These are phyloP conservation scores for Etheostoma perlongum DNA, from an alignment of 2,797 vertebrate genomes.

Conservation along the genomic window DNA sequence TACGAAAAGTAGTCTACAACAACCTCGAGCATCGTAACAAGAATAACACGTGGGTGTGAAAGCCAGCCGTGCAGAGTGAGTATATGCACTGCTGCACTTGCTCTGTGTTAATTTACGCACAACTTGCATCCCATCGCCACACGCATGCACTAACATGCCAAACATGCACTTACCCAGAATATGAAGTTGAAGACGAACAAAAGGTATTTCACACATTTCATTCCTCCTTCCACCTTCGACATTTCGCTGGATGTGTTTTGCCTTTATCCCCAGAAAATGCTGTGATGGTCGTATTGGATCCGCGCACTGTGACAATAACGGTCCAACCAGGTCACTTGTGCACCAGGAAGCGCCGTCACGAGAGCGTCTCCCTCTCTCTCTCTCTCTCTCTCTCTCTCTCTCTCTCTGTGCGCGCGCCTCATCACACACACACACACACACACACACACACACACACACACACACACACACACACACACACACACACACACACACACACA, in stretches of 20 bases:
- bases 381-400: conserved; percentile 43
- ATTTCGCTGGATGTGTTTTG: conserved; percentile 71
- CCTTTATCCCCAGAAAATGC: conserved; percentile 18
- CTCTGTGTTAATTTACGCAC: conserved; percentile 38
- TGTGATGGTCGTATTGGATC: conserved; percentile 12
- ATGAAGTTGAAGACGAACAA: conserved; percentile 95
- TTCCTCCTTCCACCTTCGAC: conserved; percentile 91
- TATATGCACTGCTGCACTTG: conserved; percentile 64
- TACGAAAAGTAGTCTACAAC: not conserved
- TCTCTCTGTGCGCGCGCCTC: conserved; percentile 14
- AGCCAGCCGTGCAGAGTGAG: not conserved
- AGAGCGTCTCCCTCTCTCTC: conserved; percentile 36
- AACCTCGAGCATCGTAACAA: not conserved
- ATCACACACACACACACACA: not conserved
- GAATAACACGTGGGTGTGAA: conserved; percentile 37
- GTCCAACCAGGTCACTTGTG: conserved; percentile 40
- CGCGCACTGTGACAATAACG: conserved; percentile 58
- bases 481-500: not conserved
- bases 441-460: not conserved
- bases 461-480: not conserved
- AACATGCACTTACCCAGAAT: conserved; percentile 92
- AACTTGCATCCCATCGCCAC: conserved; percentile 20
- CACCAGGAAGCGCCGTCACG: conserved; percentile 44
- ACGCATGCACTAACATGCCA: not conserved
- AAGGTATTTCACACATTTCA: conserved; percentile 95